phyloP scores from a whole-genome alignment of 2,797 vertebrate species.

The Tokudaia tokunoshimensis region DNA sequence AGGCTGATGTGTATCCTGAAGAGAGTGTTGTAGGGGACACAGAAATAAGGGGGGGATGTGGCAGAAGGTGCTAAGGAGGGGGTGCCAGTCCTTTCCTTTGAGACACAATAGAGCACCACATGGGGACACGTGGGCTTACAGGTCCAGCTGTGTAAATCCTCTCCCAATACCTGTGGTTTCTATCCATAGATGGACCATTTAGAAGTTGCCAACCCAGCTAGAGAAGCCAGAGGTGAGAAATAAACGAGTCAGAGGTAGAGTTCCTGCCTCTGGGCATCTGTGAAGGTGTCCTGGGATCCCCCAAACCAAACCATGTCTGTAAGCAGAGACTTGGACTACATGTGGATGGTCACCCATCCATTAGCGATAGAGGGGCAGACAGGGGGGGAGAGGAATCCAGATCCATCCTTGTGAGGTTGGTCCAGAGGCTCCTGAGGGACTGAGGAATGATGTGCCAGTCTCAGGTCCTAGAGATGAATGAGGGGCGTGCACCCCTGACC shows the following conservation, averaged over 20 bases:
- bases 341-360: accelerated
- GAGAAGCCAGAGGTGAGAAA: not conserved
- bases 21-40: accelerated
- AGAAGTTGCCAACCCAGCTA: too few relatives aligned
- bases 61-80: not conserved
- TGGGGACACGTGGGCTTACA: accelerated
- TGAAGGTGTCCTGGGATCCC: not conserved
- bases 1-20: not conserved
- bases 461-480: not conserved
- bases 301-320: not conserved
- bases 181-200: not conserved
- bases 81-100: not conserved
- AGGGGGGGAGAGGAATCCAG: not conserved
- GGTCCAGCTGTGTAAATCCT: too few relatives aligned
- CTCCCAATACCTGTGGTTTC: not conserved
- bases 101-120: not conserved
- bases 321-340: too few relatives aligned
- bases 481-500: accelerated
- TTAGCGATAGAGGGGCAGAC: not conserved
- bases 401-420: not conserved
- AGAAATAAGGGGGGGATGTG: not conserved
- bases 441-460: accelerated
- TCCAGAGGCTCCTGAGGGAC: not conserved
- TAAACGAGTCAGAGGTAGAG: not conserved
- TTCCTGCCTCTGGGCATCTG: not conserved